Conservation (phyloP, 2,888 invertebrate genomes). For the Parascotia fuliginaria region DNA sequence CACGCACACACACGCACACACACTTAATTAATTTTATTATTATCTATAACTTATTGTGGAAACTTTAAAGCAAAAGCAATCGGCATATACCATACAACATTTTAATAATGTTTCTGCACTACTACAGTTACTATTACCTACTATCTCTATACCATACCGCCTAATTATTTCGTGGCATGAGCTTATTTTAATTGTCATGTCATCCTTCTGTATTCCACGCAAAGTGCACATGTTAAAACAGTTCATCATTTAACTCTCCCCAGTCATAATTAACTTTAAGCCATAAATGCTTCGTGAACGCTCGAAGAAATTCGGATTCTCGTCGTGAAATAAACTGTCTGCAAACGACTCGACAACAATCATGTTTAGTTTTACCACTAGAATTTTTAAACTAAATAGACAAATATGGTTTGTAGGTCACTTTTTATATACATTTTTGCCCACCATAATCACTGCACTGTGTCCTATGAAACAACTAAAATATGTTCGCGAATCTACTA, state of each 20-base stretch:
- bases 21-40: too few species aligned
- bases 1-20: too few species aligned
- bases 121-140: neutral
- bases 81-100: neutral
- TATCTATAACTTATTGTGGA: too few species aligned
- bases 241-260: neutral
- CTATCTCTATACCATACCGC: neutral
- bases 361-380: too few species aligned
- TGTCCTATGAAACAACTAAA: too few species aligned
- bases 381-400: too few species aligned
- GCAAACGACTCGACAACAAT: too few species aligned
- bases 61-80: neutral
- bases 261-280: slow-evolving; percentile 20
- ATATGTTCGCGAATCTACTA: too few species aligned
- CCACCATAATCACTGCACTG: too few species aligned
- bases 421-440: too few species aligned
- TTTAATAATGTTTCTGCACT: neutral
- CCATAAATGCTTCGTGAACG: slow-evolving; percentile 25
- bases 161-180: neutral
- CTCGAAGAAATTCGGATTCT: slow-evolving; percentile 18
- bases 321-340: neutral
- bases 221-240: neutral
- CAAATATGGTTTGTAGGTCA: too few species aligned
- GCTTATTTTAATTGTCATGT: neutral
- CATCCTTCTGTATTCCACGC: neutral